Base-by-base conservation (phyloP, 2,113 vertebrate species). In the Nerophis lumbriciformis region DNA sequence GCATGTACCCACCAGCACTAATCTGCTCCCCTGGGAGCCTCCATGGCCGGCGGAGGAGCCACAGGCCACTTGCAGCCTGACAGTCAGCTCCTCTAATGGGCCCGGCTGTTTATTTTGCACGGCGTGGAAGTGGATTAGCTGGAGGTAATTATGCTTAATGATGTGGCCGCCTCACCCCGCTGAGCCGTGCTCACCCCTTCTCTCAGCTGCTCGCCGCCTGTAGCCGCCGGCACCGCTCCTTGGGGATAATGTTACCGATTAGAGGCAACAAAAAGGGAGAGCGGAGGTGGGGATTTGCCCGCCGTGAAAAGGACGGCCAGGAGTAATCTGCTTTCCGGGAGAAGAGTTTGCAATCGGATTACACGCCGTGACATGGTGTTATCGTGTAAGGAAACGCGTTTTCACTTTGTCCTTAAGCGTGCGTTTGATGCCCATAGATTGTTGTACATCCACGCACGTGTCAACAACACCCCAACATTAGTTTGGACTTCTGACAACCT, bases 101-200 rank as follows among this genome's bases (percentile, higher is more conserved):
- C 84, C 89, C 79, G 85, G 84, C 89, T 91, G 90, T 92, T 92
- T 91, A 91, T 90, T 91, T 86, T 90, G 88, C 84, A 86, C 85
- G 67, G 89, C 84, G 76, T 87, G 77, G 88, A 88, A 92, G 87
- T 92, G 88, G 90, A 92, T 92, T 92, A 92, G 87, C 88, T 87
- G 85, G 84, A 87, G 90, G 90, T 92, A 91, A 92, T 92, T 92
- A 92, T 88, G 88, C 89, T 90, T 92, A 91, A 92, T 92, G 90
- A 90, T 91, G 86, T 85, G 84, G 88, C 79, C 77, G 87, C 80
- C 81, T 88, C 85, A 80, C 87, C 87, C 78, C 73, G 76, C 79
- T 88, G 87, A 87, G 89, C 88, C 80, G 83, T 89, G 88, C 79
- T 88, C 85, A 88, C 85, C 85, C 84, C 76, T 80, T 74, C 50